These are phyloP conservation scores for Serinus canaria DNA, from an alignment of 2,113 vertebrate species.

Conservation along the genomic window DNA sequence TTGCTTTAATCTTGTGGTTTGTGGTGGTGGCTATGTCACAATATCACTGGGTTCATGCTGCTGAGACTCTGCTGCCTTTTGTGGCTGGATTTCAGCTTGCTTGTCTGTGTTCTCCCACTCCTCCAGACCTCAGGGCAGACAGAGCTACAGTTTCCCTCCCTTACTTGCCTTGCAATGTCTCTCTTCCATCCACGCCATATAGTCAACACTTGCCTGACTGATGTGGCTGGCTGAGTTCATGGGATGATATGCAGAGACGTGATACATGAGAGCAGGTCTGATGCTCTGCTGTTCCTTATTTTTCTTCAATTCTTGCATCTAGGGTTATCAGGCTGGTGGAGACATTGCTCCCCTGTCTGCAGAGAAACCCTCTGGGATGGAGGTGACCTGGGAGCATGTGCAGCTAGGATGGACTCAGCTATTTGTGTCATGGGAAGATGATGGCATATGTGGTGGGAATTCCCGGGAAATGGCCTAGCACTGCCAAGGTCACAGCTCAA, in stretches of 20 bases:
- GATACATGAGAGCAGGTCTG: background rate
- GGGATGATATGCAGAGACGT: background rate
- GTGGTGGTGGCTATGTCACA: background rate
- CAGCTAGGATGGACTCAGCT: background rate
- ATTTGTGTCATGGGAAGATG: background rate
- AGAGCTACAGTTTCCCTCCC: background rate
- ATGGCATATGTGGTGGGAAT: background rate
- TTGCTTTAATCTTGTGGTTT: background rate
- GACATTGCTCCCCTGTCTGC: background rate
- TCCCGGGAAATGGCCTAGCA: background rate
- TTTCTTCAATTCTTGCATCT: background rate
- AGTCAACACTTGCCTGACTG: background rate
- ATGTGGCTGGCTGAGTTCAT: background rate
- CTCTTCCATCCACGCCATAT: background rate
- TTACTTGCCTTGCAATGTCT: background rate
- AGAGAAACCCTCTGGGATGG: background rate
- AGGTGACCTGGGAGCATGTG: too few species aligned
- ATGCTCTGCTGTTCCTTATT: background rate
- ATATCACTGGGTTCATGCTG: background rate
- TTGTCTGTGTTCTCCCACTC: background rate
- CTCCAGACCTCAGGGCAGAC: background rate
- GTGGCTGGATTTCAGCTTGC: background rate
- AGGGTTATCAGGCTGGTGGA: background rate
- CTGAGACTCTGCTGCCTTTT: background rate
- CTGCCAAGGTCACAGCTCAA: background rate